phyloP scores from a whole-genome alignment of 37 sponge, comb jelly and placozoan species.

The Theonella swinhoei region DNA sequence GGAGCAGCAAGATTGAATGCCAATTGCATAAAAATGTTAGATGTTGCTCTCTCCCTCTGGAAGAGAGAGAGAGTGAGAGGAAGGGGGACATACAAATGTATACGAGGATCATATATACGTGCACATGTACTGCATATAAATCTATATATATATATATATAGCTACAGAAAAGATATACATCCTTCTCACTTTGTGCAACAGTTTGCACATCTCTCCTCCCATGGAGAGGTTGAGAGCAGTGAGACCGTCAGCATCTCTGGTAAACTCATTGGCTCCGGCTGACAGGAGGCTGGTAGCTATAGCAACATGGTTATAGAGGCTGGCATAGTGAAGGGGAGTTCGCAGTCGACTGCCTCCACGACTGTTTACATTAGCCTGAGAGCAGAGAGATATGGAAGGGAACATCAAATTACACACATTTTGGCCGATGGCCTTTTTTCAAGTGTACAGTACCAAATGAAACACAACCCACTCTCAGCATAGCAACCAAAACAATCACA shows the following conservation, averaged over 20 bases:
- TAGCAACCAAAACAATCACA: too few species aligned
- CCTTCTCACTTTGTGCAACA: conserved; percentile 58
- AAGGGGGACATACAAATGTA: too few species aligned
- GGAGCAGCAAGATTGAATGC: background rate
- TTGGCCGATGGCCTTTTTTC: too few species aligned
- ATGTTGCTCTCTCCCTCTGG: too few species aligned
- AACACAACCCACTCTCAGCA: too few species aligned
- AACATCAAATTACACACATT: too few species aligned
- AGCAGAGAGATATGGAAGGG: background rate
- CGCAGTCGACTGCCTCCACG: conserved; percentile 71
- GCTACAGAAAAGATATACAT: background rate
- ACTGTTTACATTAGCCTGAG: conserved; percentile 66
- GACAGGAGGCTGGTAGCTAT: conserved; percentile 55
- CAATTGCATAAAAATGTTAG: background rate
- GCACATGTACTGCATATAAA: background rate
- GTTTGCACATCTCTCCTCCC: conserved; percentile 69
- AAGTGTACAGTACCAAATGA: too few species aligned
- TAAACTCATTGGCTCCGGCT: conserved; percentile 48
- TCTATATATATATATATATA: background rate
- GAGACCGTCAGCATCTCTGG: conserved; percentile 66
- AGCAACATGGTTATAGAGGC: conserved; percentile 43
- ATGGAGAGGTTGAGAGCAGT: conserved; percentile 77
- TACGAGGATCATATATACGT: background rate
- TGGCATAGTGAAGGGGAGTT: conserved; percentile 84
- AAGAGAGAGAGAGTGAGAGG: too few species aligned